Evolutionary conservation across 2,113 vertebrate genomes (phyloP), one percentile per base, ranked within the genome.

Genomic region (Onychostruthus taczanowskii): DNA sequence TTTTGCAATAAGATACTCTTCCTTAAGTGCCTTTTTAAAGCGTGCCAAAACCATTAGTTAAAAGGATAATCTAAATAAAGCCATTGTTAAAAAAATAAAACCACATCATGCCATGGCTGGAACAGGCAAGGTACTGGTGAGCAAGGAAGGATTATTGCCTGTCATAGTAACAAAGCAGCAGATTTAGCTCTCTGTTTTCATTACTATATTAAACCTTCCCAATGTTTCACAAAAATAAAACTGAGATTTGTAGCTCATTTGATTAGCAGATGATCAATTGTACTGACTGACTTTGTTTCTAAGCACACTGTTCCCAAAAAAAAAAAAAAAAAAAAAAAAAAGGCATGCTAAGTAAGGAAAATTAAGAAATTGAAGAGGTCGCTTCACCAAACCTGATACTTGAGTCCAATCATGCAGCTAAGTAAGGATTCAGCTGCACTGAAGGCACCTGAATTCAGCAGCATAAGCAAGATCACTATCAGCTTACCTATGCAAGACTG

Each of bases 1-100:
- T 56, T 82, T 50, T 94, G 89, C 94, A 94, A 86, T 56, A 66
- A 83, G 91, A 94, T 87, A 52, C 39, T 50, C 68, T 68, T 78
- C 72, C 55, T 82, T 46, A 74, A 85, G 37, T 50, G n/a, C 41
- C 67, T 77, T 89, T 94, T 81, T 55, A 72, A 84, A 96, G 50
- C 1, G 0, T 88, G 85, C 67, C 94, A 94, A 95, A 90, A 39
- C 35, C 31, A 86, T 88, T 93, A 84, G 63, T 87, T 92, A 78
- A 59, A 95, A 90, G 58, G 37, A 85, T 80, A 76, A 90, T 87
- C 80, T 84, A 95, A 95, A 93, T 95, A 92, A 94, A 95, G 73
- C 19, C 83, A 82, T 75, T 89, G 84, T 94, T 92, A 85, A 94
- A 87, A 93, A 87, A 90, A 75, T 77, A 84, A 75, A 87, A 61